Base-by-base conservation (phyloP, 1,140 invertebrate genomes). In the Drosophila nasuta region DNA sequence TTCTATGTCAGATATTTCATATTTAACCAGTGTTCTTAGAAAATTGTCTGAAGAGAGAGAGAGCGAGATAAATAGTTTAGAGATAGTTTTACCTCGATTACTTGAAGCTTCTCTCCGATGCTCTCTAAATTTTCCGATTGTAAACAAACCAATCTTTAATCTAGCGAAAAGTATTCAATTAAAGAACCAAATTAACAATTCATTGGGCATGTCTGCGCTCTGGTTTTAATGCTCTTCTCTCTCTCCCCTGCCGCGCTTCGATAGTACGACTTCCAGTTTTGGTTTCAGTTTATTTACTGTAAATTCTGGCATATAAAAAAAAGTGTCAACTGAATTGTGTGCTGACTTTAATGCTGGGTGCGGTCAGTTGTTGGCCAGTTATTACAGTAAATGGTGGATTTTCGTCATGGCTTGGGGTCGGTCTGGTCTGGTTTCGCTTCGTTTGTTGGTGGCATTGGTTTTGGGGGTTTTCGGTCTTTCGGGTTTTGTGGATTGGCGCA, bases 311-410 rank as follows among this genome's bases (percentile, higher is more conserved):
- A 33, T 1, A 3, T 3, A 17, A 56, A 64, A 59, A 59, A 57
- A 83, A 78, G 81, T 85, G 81, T 85, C 81, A 85, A 85, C 74
- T 59, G 66, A 68, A 81, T 77, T 77, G 64, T 66, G 68, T 65
- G 75, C 66, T 54, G 56, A 38, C 69, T 66, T 71, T 77, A 65
- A 62, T 41, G 69, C 35, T 70, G 65, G 81, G 81, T 77, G 81
- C 35, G 81, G 81, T 76, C 54, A 48, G 54, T 69, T 63, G 33
- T 20, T 28, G 59, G 30, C 43, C 77, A 71, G 69, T 78, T 85
- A 81, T 81, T 85, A 85, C 60, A 54, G 43, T 56, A 65, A 78
- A 83, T 71, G 33, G 25, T 51, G 63, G 59, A 60, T 72, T 56
- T 60, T 17, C 56, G 25, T 4, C 8, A 38, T 35, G 25, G 25